Evolutionary conservation across 2,888 invertebrate genomes (phyloP).

Genomic region (Blera fallax): DNA sequence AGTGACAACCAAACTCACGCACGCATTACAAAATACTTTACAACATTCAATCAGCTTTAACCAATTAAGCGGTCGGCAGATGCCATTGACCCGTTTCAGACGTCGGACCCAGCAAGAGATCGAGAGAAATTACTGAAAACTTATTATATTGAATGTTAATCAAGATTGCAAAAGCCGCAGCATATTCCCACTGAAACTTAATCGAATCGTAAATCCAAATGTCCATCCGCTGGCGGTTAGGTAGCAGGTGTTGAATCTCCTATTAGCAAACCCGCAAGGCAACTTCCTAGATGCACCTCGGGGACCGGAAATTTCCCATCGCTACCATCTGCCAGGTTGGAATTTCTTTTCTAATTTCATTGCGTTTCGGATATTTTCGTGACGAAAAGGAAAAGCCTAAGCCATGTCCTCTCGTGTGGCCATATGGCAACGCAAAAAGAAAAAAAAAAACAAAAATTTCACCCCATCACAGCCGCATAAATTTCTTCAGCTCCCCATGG

Average conservation of each 20-base stretch:
- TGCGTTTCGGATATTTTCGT: conserved; percentile 57
- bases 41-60: conserved; percentile 9
- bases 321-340: conserved; percentile 39
- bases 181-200: conserved; percentile 13
- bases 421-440: conserved; percentile 63
- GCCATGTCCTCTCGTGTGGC: background rate
- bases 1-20: conserved; percentile 13
- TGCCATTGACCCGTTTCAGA: conserved; percentile 51
- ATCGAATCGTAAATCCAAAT: conserved; percentile 39
- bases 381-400: conserved; percentile 37
- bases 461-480: conserved; percentile 29
- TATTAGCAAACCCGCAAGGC: conserved; percentile 8
- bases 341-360: conserved; percentile 51
- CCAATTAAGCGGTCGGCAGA: conserved; percentile 8
- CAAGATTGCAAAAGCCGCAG: conserved; percentile 29
- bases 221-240: conserved; percentile 17
- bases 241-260: conserved; percentile 37
- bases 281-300: conserved; percentile 54
- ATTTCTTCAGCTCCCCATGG: conserved; percentile 20
- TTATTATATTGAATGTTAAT: background rate
- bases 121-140: conserved; percentile 18
- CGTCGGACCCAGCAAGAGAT: background rate
- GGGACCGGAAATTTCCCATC: conserved; percentile 51
- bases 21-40: background rate
- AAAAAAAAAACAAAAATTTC: too few relatives aligned